Conservation (phyloP, 2,113 vertebrate genomes). For the Anser cygnoides region DNA sequence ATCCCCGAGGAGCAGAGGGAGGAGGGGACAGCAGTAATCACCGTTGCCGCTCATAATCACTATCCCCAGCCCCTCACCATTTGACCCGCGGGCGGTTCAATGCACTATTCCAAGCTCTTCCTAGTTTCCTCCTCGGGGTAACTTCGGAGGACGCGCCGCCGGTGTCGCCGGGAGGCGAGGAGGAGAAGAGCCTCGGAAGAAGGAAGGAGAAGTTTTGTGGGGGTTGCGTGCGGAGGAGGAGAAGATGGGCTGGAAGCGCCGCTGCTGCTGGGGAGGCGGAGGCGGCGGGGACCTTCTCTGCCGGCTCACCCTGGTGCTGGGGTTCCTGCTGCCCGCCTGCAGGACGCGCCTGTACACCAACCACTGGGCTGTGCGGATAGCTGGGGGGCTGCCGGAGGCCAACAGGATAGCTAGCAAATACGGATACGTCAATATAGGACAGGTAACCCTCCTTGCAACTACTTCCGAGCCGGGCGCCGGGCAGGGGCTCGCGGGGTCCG, state of each 20-base stretch:
- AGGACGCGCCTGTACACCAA: conserved; percentile 92
- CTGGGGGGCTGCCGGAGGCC: conserved; percentile 85
- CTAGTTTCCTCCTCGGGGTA: conserved; percentile 54
- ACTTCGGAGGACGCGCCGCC: conserved; percentile 37
- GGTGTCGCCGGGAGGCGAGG: conserved; percentile 50
- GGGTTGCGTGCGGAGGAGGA: not conserved
- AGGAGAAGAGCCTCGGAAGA: conserved; percentile 54
- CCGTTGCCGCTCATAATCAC: not conserved
- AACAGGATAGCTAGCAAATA: conserved; percentile 91
- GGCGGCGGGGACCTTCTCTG: conserved; percentile 80
- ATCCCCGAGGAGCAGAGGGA: conserved; percentile 17
- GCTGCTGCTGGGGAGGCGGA: conserved; percentile 49
- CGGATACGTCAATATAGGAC: conserved; percentile 93
- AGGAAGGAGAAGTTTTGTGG: conserved; percentile 43
- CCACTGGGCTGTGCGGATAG: conserved; percentile 95
- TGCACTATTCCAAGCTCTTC: conserved; percentile 55
- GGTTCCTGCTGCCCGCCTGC: conserved; percentile 83
- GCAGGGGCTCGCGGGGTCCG: not conserved
- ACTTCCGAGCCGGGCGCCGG: not conserved
- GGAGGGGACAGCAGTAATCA: not conserved
- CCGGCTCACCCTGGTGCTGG: conserved; percentile 82
- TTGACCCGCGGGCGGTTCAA: conserved; percentile 26
- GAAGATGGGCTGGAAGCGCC: conserved; percentile 81
- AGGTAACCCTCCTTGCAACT: conserved; percentile 77
- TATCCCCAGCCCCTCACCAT: not conserved